phyloP scores from a whole-genome alignment of 2,113 vertebrate genomes.

The Pontoporia blainvillei region DNA sequence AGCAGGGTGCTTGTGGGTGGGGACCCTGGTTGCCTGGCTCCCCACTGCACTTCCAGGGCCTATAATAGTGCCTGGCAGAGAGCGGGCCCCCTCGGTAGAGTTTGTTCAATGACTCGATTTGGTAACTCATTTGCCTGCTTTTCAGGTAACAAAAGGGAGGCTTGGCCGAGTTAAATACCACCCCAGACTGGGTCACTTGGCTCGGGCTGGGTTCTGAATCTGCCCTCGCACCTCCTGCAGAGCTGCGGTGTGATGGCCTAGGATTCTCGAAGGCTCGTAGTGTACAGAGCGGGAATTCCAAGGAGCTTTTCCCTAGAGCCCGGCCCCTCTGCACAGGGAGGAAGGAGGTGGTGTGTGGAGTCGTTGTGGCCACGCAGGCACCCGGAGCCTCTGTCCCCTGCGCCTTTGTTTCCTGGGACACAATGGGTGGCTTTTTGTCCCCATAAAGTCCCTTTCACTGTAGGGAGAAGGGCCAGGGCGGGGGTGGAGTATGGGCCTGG shows the following conservation, averaged over 20 bases:
- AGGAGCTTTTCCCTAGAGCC: neutral
- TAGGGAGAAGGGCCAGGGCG: conserved; percentile 39
- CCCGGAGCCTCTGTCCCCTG: conserved; percentile 66
- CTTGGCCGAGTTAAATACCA: too few relatives aligned
- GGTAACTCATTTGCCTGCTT: neutral
- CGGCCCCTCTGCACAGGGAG: neutral
- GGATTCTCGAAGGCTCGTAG: neutral
- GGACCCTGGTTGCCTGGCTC: neutral
- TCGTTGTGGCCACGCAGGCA: neutral
- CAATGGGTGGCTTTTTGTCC: conserved; percentile 78
- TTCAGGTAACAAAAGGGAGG: neutral
- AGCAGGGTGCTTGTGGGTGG: neutral
- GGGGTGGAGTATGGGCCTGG: conserved; percentile 19
- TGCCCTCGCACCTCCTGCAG: neutral
- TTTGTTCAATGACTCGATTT: fast-evolving
- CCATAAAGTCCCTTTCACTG: conserved; percentile 62
- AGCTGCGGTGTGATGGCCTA: neutral
- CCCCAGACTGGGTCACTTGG: fast-evolving
- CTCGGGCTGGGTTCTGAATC: neutral
- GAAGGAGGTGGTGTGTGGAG: neutral
- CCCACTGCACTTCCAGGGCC: neutral
- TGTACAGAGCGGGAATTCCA: neutral
- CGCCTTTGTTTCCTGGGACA: conserved; percentile 62
- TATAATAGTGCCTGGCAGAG: neutral
- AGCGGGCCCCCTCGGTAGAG: neutral